phyloP scores from a whole-genome alignment of 2,113 vertebrate species.

The Gracilinanus agilis region DNA sequence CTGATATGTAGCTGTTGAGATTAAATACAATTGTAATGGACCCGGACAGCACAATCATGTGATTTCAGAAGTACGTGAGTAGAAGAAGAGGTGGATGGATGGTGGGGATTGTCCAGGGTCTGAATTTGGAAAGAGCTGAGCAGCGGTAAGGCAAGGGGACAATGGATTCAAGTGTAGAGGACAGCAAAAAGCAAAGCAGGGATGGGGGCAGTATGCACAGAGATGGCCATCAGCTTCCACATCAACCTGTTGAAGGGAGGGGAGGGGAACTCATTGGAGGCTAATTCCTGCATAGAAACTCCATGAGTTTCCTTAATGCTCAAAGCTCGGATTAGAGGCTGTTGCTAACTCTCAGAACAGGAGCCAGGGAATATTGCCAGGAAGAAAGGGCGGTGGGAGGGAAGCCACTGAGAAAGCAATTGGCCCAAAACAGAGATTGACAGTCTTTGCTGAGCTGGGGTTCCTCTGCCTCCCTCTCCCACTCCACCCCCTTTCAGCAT shows the following conservation, averaged over 20 bases:
- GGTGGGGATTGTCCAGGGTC: background rate
- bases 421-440: background rate
- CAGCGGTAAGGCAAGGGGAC: background rate
- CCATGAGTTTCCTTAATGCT: background rate
- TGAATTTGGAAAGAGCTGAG: slow-evolving; percentile 6
- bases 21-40: background rate
- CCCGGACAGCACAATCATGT: background rate
- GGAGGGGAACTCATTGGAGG: background rate
- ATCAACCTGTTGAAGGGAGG: background rate
- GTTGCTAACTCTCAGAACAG: background rate
- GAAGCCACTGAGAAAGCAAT: background rate
- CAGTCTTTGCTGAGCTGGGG: background rate
- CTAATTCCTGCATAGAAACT: background rate
- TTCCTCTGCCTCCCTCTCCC: background rate
- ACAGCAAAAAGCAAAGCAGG: background rate
- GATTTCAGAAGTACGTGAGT: background rate
- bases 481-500: background rate
- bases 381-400: too few relatives aligned
- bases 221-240: background rate
- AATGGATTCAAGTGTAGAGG: background rate
- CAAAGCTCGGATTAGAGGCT: background rate
- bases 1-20: background rate
- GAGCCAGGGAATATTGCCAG: background rate
- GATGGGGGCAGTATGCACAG: background rate
- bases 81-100: background rate